Conservation (phyloP, 2,888 invertebrate genomes). For the Smittia sp. region DNA sequence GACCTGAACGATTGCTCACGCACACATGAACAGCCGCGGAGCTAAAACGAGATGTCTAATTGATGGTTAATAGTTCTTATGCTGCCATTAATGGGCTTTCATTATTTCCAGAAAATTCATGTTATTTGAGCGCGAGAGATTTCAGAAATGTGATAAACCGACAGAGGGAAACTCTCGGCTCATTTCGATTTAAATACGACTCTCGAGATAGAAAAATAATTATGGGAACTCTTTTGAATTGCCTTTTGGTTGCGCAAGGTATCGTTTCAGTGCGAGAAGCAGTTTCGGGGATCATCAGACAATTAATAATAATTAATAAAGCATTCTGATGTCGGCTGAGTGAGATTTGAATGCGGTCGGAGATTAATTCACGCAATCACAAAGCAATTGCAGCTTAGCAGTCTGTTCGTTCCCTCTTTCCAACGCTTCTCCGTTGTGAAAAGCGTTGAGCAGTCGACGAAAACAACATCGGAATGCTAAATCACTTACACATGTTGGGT, state of each 20-base stretch:
- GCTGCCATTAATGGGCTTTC: slow-evolving; percentile 31
- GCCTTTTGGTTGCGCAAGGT: background rate
- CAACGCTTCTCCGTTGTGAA: background rate
- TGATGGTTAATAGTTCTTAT: slow-evolving; percentile 35
- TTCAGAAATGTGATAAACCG: slow-evolving; percentile 22
- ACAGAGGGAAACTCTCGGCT: slow-evolving; percentile 24
- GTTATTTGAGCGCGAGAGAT: slow-evolving; percentile 1
- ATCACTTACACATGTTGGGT: slow-evolving; percentile 19
- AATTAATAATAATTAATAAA: slow-evolving; percentile 41
- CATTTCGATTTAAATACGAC: slow-evolving; percentile 23
- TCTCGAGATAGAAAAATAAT: slow-evolving; percentile 28
- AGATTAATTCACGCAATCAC: background rate
- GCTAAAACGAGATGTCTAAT: slow-evolving; percentile 25
- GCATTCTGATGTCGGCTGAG: slow-evolving; percentile 11
- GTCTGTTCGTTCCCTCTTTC: background rate
- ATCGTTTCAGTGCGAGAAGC: background rate
- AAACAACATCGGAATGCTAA: background rate
- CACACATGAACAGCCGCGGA: background rate
- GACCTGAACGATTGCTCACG: background rate
- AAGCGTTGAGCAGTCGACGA: background rate
- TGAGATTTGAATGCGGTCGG: background rate
- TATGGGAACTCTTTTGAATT: slow-evolving; percentile 33
- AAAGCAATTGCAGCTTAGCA: background rate
- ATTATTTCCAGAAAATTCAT: slow-evolving; percentile 7
- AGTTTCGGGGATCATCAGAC: background rate